These are phyloP conservation scores for Drosophila putrida DNA, from an alignment of 2,888 invertebrate genomes.

Conservation along the genomic window DNA sequence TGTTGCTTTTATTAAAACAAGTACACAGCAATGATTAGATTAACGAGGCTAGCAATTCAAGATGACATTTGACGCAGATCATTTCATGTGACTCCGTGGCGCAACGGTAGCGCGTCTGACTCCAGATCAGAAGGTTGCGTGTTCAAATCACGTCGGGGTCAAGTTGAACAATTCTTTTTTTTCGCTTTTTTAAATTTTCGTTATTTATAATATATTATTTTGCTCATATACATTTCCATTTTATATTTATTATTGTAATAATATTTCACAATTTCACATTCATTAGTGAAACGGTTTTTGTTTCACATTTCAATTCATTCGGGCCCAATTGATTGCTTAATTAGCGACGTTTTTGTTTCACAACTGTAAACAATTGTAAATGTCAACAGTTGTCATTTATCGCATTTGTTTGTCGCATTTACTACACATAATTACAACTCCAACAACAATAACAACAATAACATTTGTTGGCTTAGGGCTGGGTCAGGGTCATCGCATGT, in stretches of 20 bases:
- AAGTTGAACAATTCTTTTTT: slow-evolving; percentile 13
- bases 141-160: slow-evolving; percentile 65
- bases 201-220: background rate
- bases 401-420: slow-evolving; percentile 26
- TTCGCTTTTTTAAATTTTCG: background rate
- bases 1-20: slow-evolving; percentile 2
- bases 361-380: slow-evolving; percentile 63
- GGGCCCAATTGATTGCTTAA: slow-evolving; percentile 62
- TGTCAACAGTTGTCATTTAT: slow-evolving; percentile 71
- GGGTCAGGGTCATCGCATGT: slow-evolving; percentile 18
- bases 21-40: slow-evolving; percentile 12
- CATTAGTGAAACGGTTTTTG: background rate
- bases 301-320: slow-evolving; percentile 8
- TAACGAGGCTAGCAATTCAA: slow-evolving; percentile 1
- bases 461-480: slow-evolving; percentile 38
- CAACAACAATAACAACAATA: slow-evolving; percentile 29
- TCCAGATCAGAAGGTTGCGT: slow-evolving; percentile 65
- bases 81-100: slow-evolving; percentile 55
- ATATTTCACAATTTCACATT: background rate
- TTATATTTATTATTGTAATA: background rate
- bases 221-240: background rate
- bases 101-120: slow-evolving; percentile 65
- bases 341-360: slow-evolving; percentile 60
- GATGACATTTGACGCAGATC: slow-evolving; percentile 27
- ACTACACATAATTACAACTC: slow-evolving; percentile 62